Conservation (phyloP, 2,888 invertebrate genomes). For the Pasiphila rectangulata region DNA sequence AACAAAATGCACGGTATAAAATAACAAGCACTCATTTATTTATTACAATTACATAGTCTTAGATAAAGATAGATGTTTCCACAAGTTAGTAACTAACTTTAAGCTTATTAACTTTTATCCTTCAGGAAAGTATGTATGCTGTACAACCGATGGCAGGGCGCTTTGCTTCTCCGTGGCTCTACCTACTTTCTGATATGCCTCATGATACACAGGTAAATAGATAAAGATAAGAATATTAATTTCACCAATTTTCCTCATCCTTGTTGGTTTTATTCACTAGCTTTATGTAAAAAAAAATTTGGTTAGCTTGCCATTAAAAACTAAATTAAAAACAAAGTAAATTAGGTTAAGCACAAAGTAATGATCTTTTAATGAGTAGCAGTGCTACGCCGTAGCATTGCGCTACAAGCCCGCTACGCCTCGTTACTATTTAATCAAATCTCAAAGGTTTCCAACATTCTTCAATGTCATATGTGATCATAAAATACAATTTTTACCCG, state of each 20-base stretch:
- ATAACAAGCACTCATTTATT: too few relatives aligned
- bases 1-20: too few relatives aligned
- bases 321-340: neutral
- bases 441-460: constrained; percentile 3
- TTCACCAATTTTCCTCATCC: neutral
- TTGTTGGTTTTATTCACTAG: neutral
- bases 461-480: neutral
- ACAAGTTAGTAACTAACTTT: too few relatives aligned
- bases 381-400: constrained; percentile 11
- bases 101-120: constrained; percentile 22
- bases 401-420: constrained; percentile 20
- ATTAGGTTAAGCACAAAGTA: neutral
- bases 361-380: neutral
- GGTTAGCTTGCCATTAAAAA: neutral
- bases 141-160: constrained; percentile 77
- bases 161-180: constrained; percentile 70
- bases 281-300: neutral
- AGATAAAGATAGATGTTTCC: too few relatives aligned
- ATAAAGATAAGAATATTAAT: neutral
- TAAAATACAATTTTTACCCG: neutral
- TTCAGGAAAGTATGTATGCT: constrained; percentile 67
- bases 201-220: constrained; percentile 64
- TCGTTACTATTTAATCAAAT: constrained; percentile 8
- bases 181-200: constrained; percentile 64
- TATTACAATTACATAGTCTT: too few relatives aligned